A percentile compares a stretch with the other conserved stretches of the same genome.
phyloP scores from a whole-genome alignment of 2,888 invertebrate species.

The Creontiades dilutus region DNA sequence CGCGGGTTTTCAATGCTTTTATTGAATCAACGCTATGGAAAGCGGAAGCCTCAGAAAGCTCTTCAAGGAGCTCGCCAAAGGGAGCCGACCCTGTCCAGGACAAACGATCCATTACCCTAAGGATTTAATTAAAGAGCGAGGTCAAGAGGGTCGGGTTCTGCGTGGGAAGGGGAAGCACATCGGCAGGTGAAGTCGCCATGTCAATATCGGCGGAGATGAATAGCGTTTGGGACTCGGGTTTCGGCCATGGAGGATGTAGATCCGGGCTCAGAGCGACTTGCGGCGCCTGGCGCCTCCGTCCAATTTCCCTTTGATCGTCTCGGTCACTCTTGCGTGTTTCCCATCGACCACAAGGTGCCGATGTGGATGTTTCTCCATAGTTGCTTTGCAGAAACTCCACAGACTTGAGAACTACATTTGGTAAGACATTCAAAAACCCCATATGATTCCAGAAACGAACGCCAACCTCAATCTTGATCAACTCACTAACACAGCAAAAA shows the following conservation, averaged over 20 bases:
- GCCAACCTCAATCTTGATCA: too few species aligned
- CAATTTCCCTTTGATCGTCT: not conserved
- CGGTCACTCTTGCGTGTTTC: not conserved
- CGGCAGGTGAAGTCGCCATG: slow-evolving; percentile 8
- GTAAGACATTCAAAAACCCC: too few species aligned
- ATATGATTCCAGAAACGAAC: too few species aligned
- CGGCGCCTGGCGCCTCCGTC: not conserved
- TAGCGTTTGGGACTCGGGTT: not conserved
- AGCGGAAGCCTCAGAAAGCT: slow-evolving; percentile 32
- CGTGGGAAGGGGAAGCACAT: not conserved
- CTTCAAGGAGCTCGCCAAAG: slow-evolving; percentile 23
- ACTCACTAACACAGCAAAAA: too few species aligned
- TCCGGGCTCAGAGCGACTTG: not conserved
- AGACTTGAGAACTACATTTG: too few species aligned
- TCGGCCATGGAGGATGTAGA: not conserved
- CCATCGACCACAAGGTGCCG: not conserved
- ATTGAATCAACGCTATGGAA: slow-evolving; percentile 55
- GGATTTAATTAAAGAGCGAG: slow-evolving; percentile 33
- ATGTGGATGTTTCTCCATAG: not conserved
- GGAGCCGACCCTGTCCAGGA: slow-evolving; percentile 13
- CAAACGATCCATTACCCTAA: slow-evolving; percentile 36
- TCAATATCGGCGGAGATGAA: slow-evolving; percentile 18
- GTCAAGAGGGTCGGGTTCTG: not conserved
- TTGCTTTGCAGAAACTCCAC: too few species aligned
- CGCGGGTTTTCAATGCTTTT: slow-evolving; percentile 53